A percentile compares a stretch with the other conserved stretches of the same genome.
Evolutionary conservation across 2,888 invertebrate species (phyloP).

Genomic region (Nephrotoma appendiculata): DNA sequence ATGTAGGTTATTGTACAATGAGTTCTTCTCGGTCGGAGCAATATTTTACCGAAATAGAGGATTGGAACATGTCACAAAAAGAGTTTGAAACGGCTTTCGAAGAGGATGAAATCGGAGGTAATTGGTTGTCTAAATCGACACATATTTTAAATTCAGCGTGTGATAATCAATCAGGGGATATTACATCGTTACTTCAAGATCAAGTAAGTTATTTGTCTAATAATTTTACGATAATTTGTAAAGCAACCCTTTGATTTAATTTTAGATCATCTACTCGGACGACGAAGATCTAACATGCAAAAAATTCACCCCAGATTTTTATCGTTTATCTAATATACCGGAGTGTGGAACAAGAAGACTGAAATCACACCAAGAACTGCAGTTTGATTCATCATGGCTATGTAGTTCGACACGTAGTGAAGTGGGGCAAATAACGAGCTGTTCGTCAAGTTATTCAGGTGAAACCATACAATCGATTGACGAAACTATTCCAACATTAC

Average conservation of each 20-base stretch:
- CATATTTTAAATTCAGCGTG: constrained; percentile 30
- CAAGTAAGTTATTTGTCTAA: constrained; percentile 19
- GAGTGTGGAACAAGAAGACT: constrained; percentile 27
- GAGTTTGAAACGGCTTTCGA: constrained; percentile 30
- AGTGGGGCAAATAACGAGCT: constrained; percentile 31
- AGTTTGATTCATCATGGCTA: not conserved
- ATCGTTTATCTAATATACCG: constrained; percentile 30
- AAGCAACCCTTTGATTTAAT: not conserved
- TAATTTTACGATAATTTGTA: not conserved
- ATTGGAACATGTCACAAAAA: constrained; percentile 34
- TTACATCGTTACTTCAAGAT: constrained; percentile 29
- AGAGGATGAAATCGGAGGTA: constrained; percentile 27
- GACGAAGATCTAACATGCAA: constrained; percentile 31
- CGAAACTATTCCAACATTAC: not conserved
- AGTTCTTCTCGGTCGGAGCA: constrained; percentile 32
- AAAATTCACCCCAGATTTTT: constrained; percentile 31
- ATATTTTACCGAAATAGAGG: constrained; percentile 33
- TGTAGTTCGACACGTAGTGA: constrained; percentile 30
- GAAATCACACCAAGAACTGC: constrained; percentile 18
- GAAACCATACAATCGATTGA: constrained; percentile 12
- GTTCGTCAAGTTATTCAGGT: constrained; percentile 29
- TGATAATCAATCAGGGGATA: constrained; percentile 28
- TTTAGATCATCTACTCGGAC: constrained; percentile 30
- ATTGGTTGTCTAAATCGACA: constrained; percentile 31
- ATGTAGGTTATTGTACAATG: constrained; percentile 33